Evolutionary conservation across 2,888 invertebrate genomes (phyloP), one percentile per base, ranked within the genome.

Genomic region (Silvanus unidentatus): DNA sequence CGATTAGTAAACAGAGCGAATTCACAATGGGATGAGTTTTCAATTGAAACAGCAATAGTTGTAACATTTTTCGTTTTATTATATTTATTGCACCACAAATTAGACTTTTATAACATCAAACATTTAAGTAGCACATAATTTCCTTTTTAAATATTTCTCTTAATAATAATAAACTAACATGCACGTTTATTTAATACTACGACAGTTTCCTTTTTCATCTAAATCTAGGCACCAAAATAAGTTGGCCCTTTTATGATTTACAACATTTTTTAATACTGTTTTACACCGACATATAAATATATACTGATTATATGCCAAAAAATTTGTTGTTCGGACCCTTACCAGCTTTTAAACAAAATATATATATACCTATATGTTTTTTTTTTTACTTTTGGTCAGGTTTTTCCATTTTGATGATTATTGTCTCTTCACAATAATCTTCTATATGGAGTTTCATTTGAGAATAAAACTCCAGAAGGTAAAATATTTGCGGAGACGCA

Each of bases 381-480:
- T 45, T 41, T 5, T 40, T 48, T 51, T 39, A 52, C 47, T 58
- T 48, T 59, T 57, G 59, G 60, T 57, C 59, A 60, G 60, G 60
- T 56, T 22, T 22, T 5, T 22, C 8, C 22, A 3, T 5, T 22
- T 64, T 64, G 66, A 62, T 63, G 73, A 72, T 73, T 73, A 73
- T 73, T 73, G 72, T 73, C 73, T 69, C 64, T 62, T 71, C 72
- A 72, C 73, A 73, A 72, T 72, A 72, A 73, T 69, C 72, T 69
- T 68, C 66, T 57, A 58, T 32, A 12, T 32, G 53, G 51, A 53
- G 51, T 52, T 47, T 36, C 39, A 38, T 43, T 32, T 30, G 10
- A n/a, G 3, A 11, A 10, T 5, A 48, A 48, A 56, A 55, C 59
- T 57, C 55, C 57, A 54, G 61, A 60, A 58, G 57, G 53, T 53